A percentile compares a stretch with the other conserved stretches of the same genome.
Evolutionary conservation across 35 echinoderm and acorn worm genomes (phyloP).

Genomic region (Anneissia japonica): DNA sequence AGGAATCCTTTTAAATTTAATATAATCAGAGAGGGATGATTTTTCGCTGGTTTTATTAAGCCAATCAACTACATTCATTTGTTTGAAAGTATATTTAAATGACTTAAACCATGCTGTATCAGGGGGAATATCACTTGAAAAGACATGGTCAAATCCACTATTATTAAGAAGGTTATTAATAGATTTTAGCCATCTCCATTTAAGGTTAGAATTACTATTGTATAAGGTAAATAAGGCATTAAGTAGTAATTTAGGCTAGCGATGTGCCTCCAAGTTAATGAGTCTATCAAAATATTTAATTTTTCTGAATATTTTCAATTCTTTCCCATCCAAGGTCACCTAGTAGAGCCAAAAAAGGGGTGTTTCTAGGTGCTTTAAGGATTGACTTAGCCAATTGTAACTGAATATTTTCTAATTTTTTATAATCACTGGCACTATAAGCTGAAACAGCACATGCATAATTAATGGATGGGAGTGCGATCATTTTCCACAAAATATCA

Average conservation of each 20-base stretch:
- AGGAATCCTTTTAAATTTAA: too few species aligned
- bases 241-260: neutral
- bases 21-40: too few species aligned
- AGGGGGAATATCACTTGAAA: too few species aligned
- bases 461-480: neutral
- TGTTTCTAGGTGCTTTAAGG: too few species aligned
- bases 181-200: neutral
- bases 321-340: neutral
- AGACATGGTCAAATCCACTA: too few species aligned
- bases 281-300: neutral
- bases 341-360: too few species aligned
- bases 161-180: too few species aligned
- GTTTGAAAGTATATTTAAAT: too few species aligned
- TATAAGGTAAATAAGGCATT: neutral
- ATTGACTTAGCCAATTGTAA: neutral
- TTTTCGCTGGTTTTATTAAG: too few species aligned
- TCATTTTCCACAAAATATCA: neutral
- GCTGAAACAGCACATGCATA: neutral
- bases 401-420: neutral
- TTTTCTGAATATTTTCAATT: neutral
- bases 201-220: neutral
- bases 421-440: neutral
- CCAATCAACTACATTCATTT: too few species aligned
- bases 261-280: neutral
- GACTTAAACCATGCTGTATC: too few species aligned